A percentile compares a stretch with the other conserved stretches of the same genome.
phyloP scores from a whole-genome alignment of 1,140 invertebrate genomes.

The Hetaerina americana region DNA sequence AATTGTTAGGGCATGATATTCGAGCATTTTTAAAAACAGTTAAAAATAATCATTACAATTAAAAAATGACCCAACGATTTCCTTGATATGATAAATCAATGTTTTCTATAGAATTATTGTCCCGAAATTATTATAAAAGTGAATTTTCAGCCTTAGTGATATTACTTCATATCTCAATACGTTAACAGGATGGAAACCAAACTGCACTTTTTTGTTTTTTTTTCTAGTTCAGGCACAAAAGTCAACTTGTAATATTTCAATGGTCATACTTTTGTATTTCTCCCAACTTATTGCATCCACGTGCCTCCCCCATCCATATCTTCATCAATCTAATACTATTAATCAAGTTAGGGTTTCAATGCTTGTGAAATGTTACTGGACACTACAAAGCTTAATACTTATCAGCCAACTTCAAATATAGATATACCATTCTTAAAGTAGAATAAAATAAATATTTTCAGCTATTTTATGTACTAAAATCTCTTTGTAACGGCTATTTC shows the following conservation, averaged over 20 bases:
- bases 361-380: neutral
- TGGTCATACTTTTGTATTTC: neutral
- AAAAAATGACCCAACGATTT: neutral
- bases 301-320: too few relatives aligned
- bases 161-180: neutral
- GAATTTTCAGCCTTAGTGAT: neutral
- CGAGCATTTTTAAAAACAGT: neutral
- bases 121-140: neutral
- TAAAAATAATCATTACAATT: neutral
- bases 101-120: slow-evolving; percentile 1
- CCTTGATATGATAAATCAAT: neutral
- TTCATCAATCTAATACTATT: neutral
- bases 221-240: neutral
- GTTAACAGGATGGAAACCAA: neutral
- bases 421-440: neutral
- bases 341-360: neutral
- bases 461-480: neutral
- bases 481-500: neutral
- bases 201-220: too few relatives aligned
- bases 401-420: neutral
- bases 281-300: too few relatives aligned
- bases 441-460: slow-evolving; percentile 1
- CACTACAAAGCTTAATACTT: neutral
- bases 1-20: too few relatives aligned
- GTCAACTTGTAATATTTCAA: neutral